Percentiles rank a stretch among this genome's conserved stretches.
phyloP scores from a whole-genome alignment of 2,113 vertebrate genomes.

The Capricornis sumatraensis region DNA sequence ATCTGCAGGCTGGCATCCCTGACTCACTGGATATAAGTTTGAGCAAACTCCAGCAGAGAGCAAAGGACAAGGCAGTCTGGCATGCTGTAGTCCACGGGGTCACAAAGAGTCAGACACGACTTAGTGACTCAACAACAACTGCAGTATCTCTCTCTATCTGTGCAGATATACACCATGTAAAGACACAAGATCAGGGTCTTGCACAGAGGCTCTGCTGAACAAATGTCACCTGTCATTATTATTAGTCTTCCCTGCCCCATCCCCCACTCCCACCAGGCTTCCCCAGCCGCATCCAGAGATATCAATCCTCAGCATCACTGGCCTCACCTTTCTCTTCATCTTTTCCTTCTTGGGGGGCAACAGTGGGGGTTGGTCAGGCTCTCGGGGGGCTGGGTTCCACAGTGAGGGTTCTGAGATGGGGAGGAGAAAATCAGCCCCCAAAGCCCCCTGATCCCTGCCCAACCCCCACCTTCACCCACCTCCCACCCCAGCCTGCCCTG shows the following conservation, averaged over 20 bases:
- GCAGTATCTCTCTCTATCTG: no score
- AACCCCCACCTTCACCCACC: not conserved
- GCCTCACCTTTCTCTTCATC: slow-evolving; percentile 73
- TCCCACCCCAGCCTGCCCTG: not conserved
- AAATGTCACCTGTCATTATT: not conserved
- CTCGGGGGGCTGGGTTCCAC: slow-evolving; percentile 49
- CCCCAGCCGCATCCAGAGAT: not conserved
- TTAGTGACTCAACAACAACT: not conserved
- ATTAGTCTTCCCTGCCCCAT: not conserved
- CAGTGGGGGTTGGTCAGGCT: slow-evolving; percentile 77
- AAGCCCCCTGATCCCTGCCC: not conserved
- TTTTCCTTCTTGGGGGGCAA: slow-evolving; percentile 88
- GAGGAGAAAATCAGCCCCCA: not conserved
- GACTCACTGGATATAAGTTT: not conserved
- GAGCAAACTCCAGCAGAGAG: not conserved
- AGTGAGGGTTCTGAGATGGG: slow-evolving; percentile 80
- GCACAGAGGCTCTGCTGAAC: not conserved
- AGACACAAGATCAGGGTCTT: not conserved
- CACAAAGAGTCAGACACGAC: not conserved
- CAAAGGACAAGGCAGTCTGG: not conserved
- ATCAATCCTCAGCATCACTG: not conserved
- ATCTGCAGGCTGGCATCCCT: not conserved
- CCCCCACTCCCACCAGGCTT: not conserved
- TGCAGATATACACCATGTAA: not conserved
- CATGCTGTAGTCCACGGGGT: not conserved